These are phyloP conservation scores for Naso thynnoides DNA, from an alignment of 2,797 vertebrate species.

Conservation along the genomic window DNA sequence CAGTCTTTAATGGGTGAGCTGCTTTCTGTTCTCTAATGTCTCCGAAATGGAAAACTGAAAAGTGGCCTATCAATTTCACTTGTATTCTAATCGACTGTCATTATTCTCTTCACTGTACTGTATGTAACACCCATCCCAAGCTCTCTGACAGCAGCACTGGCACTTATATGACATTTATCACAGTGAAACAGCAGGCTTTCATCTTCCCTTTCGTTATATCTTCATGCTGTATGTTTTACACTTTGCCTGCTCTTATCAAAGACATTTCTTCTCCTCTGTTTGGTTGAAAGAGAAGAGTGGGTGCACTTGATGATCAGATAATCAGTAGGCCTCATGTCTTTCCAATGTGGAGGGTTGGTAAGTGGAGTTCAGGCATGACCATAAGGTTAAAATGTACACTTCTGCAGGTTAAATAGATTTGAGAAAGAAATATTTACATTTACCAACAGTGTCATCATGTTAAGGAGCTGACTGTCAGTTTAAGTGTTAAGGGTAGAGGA, in stretches of 20 bases:
- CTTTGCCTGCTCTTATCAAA: neutral
- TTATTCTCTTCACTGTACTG: conserved; percentile 7
- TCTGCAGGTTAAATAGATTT: neutral
- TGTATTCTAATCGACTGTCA: conserved; percentile 8
- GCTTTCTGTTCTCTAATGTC: conserved; percentile 21
- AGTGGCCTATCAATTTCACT: conserved; percentile 2
- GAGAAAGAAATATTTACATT: neutral
- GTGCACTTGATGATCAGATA: neutral
- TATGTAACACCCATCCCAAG: neutral
- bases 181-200: neutral
- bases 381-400: neutral
- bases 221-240: neutral
- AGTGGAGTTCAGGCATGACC: neutral
- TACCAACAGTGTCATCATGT: neutral
- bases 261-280: too few relatives aligned
- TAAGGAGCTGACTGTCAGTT: neutral
- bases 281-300: too few relatives aligned
- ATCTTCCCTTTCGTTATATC: conserved; percentile 1
- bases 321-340: neutral
- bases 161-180: conserved; percentile 2
- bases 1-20: conserved; percentile 2
- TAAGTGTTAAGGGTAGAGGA: neutral
- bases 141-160: neutral
- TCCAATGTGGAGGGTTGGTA: neutral
- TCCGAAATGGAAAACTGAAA: conserved; percentile 12